phyloP scores from a whole-genome alignment of 2,113 vertebrate species.

The Gambusia affinis region DNA sequence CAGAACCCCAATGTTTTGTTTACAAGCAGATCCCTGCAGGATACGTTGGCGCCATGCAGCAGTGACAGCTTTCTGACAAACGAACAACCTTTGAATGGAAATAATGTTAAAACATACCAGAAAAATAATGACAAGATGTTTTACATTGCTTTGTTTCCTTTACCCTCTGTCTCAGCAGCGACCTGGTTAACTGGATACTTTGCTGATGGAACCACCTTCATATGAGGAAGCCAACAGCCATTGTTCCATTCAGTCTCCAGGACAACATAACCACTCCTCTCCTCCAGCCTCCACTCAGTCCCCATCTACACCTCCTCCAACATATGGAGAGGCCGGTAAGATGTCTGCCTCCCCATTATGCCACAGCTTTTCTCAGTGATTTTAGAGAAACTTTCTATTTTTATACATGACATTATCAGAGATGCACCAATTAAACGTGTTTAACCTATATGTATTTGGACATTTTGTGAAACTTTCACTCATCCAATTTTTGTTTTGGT shows the following conservation, averaged over 20 bases:
- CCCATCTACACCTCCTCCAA: constrained; percentile 55
- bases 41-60: too few species aligned
- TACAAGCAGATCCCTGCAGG: too few species aligned
- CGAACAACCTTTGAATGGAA: too few species aligned
- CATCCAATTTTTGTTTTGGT: too few species aligned
- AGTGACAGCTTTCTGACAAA: too few species aligned
- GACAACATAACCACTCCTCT: not conserved
- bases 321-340: constrained; percentile 64
- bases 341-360: not conserved
- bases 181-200: constrained; percentile 20
- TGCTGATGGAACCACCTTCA: constrained; percentile 66
- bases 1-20: too few species aligned
- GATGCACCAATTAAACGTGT: too few species aligned
- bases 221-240: constrained; percentile 56
- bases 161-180: constrained; percentile 18
- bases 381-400: too few species aligned
- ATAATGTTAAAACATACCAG: not conserved
- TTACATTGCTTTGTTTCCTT: not conserved
- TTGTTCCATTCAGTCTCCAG: not conserved
- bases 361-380: not conserved
- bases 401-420: too few species aligned
- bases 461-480: too few species aligned
- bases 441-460: too few species aligned
- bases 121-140: not conserved
- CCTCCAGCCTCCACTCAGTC: constrained; percentile 18